Percentiles rank a stretch among this genome's conserved stretches.
phyloP scores from a whole-genome alignment of 1,140 invertebrate genomes.

The Zophobas atratus region DNA sequence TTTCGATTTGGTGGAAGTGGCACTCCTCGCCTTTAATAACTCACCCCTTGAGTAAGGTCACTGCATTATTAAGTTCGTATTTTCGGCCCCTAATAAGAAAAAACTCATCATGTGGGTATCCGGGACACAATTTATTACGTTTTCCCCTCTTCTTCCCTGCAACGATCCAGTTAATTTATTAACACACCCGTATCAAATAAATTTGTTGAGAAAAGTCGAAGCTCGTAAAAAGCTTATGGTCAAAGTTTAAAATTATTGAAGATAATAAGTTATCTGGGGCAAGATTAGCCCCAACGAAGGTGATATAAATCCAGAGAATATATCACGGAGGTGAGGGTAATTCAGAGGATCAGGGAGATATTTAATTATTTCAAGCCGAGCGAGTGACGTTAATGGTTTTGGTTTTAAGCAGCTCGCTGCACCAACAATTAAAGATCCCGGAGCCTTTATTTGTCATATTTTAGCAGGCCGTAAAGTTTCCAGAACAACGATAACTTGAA shows the following conservation, averaged over 20 bases:
- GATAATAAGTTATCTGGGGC: background rate
- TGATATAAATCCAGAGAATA: constrained; percentile 20
- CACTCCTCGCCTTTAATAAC: constrained; percentile 1
- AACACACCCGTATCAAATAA: constrained; percentile 4
- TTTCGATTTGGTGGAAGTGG: constrained; percentile 6
- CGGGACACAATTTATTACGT: background rate
- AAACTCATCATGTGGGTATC: background rate
- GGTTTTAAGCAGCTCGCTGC: constrained; percentile 32
- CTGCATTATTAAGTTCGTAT: constrained; percentile 33
- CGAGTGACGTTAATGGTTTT: constrained; percentile 38
- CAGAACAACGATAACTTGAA: background rate
- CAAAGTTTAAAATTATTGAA: constrained; percentile 22
- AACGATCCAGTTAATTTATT: background rate
- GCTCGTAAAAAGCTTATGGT: background rate
- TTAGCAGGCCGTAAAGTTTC: constrained; percentile 8
- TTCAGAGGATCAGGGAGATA: constrained; percentile 17
- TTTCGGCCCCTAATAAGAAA: constrained; percentile 11
- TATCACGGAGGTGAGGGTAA: constrained; percentile 19
- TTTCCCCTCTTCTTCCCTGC: background rate
- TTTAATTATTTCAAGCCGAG: constrained; percentile 33
- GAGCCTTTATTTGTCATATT: constrained; percentile 24
- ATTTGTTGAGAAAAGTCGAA: background rate
- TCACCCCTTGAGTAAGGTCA: constrained; percentile 13
- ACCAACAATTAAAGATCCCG: constrained; percentile 38
- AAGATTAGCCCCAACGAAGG: constrained; percentile 9